These are phyloP conservation scores for Parnassius orleans DNA, from an alignment of 2,888 invertebrate genomes.

Conservation along the genomic window DNA sequence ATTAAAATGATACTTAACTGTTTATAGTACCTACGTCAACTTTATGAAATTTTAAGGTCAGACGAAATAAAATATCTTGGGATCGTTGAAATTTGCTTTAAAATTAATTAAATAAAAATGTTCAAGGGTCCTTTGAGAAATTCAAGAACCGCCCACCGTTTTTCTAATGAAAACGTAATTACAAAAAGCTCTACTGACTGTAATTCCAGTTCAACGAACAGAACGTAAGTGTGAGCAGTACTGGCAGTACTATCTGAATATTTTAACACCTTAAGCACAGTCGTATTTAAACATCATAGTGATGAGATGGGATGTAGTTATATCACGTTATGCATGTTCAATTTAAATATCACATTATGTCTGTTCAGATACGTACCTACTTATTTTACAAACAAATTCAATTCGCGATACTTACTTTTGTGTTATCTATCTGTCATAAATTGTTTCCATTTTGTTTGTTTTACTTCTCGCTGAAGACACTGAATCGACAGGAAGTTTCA, in stretches of 20 bases:
- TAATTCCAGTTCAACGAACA: conserved; percentile 8
- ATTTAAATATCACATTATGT: background rate
- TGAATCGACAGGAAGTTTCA: conserved; percentile 24
- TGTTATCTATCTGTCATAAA: conserved; percentile 9
- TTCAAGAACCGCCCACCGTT: conserved; percentile 15
- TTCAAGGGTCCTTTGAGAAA: conserved; percentile 15
- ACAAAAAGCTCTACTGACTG: conserved; percentile 19
- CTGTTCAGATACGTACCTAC: conserved; percentile 4
- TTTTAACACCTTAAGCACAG: conserved; percentile 23
- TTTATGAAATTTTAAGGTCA: too few relatives aligned
- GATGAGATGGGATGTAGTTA: conserved; percentile 19
- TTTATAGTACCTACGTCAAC: too few relatives aligned
- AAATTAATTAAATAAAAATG: conserved; percentile 7
- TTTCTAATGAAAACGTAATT: conserved; percentile 21
- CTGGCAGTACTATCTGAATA: conserved; percentile 12
- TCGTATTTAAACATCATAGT: conserved; percentile 20
- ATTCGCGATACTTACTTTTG: conserved; percentile 5
- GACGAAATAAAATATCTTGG: too few relatives aligned
- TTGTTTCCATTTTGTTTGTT: conserved; percentile 21
- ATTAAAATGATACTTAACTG: too few relatives aligned
- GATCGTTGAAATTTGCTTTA: background rate
- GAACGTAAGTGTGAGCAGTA: conserved; percentile 17
- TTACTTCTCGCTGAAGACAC: conserved; percentile 18
- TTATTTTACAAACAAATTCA: background rate
- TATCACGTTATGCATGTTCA: conserved; percentile 9